A percentile compares a stretch with the other conserved stretches of the same genome.
Evolutionary conservation across 2,888 invertebrate genomes (phyloP).

Genomic region (Sericinus montela): DNA sequence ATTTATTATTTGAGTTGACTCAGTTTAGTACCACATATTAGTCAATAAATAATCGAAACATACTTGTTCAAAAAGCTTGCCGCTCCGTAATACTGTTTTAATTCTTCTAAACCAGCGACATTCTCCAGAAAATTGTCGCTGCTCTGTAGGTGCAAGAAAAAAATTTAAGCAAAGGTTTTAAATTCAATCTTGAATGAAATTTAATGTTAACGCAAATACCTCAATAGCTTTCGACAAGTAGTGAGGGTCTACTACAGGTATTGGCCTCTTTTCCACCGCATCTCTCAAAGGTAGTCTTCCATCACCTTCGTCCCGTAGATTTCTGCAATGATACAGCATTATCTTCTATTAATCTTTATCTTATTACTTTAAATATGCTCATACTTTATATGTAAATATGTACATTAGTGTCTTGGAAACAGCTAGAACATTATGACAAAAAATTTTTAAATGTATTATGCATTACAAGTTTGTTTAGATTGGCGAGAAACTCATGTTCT

Average conservation of each 20-base stretch:
- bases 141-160: constrained; percentile 33
- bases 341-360: background rate
- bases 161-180: too few species aligned
- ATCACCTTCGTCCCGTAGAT: constrained; percentile 58
- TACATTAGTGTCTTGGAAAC: too few species aligned
- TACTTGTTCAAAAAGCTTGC: constrained; percentile 67
- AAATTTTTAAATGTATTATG: too few species aligned
- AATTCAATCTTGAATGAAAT: background rate
- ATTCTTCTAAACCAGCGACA: constrained; percentile 28
- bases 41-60: too few species aligned
- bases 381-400: too few species aligned
- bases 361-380: too few species aligned
- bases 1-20: too few species aligned
- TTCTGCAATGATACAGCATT: constrained; percentile 16
- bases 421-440: too few species aligned
- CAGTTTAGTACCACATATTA: too few species aligned
- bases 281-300: constrained; percentile 82
- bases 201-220: constrained; percentile 29
- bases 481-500: too few species aligned
- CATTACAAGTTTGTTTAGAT: too few species aligned
- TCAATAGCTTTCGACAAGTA: constrained; percentile 46
- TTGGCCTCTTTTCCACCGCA: constrained; percentile 83
- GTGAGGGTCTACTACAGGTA: constrained; percentile 48
- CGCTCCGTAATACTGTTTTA: constrained; percentile 62
- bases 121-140: constrained; percentile 34